Evolutionary conservation across 2,113 vertebrate genomes (phyloP).

Genomic region (Epinephelus cyanopodus): DNA sequence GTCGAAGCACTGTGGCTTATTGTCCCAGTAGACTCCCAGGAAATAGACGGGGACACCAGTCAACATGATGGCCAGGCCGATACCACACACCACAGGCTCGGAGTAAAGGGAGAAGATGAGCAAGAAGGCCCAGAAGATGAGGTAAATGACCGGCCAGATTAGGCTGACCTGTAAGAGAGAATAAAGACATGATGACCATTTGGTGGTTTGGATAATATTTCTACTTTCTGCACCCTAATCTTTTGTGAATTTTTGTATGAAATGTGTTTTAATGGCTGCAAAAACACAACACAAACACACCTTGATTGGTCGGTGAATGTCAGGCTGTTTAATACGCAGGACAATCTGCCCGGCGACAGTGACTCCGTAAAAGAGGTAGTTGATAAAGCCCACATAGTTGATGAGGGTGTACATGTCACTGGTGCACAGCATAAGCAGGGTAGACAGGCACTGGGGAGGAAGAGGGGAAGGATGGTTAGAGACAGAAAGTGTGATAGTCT

Average conservation of each 20-base stretch:
- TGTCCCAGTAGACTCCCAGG: conserved; percentile 92
- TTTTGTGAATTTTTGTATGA: no score
- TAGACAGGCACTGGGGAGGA: conserved; percentile 88
- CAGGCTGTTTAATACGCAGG: conserved; percentile 88
- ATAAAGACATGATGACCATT: not conserved
- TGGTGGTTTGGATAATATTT: not conserved
- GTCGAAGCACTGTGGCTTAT: conserved; percentile 90
- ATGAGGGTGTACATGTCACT: conserved; percentile 97
- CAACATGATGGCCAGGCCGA: conserved; percentile 94
- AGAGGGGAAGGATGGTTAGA: not conserved
- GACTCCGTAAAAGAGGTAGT: conserved; percentile 96
- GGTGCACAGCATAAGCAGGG: conserved; percentile 94
- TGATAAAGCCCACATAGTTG: conserved; percentile 96
- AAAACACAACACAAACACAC: conserved; percentile 68
- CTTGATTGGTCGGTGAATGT: conserved; percentile 91
- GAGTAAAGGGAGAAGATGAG: conserved; percentile 93
- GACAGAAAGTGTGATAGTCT: not conserved
- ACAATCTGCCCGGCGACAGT: conserved; percentile 94
- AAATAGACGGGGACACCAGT: conserved; percentile 93
- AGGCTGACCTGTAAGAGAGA: conserved; percentile 86
- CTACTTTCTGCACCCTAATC: not conserved
- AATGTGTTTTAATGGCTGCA: not conserved
- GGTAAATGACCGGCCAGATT: conserved; percentile 91
- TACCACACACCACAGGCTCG: conserved; percentile 92
- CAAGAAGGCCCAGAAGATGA: conserved; percentile 95